These are phyloP conservation scores for Psittacus erithacus DNA, from an alignment of 2,113 vertebrate genomes.

Conservation along the genomic window DNA sequence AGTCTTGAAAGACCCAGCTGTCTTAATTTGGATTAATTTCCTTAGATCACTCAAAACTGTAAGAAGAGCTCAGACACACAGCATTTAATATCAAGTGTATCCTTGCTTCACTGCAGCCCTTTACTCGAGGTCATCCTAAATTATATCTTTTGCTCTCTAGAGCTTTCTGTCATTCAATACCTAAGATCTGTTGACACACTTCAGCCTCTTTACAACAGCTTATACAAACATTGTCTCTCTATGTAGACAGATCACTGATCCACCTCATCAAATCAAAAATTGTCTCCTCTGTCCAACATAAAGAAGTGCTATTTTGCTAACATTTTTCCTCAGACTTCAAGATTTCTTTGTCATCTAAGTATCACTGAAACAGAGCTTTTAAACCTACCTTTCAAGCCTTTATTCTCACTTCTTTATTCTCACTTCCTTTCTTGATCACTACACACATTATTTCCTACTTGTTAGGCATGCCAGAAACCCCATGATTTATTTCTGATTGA, in stretches of 20 bases:
- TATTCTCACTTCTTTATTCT: not conserved
- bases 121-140: not conserved
- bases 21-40: not conserved
- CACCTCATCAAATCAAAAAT: constrained; percentile 1
- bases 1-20: not conserved
- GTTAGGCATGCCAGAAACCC: not conserved
- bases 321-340: not conserved
- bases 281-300: not conserved
- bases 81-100: not conserved
- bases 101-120: not conserved
- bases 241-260: constrained; percentile 15
- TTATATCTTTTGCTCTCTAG: not conserved
- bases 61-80: not conserved
- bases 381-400: not conserved
- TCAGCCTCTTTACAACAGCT: not conserved
- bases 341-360: not conserved
- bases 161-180: not conserved
- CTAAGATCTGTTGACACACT: not conserved
- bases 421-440: not conserved
- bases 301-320: not conserved
- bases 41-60: not conserved
- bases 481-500: not conserved
- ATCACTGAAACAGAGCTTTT: not conserved
- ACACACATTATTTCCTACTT: not conserved
- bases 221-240: not conserved